Percentiles rank a stretch among this genome's conserved stretches.
These are phyloP conservation scores for Cyprinella venusta DNA, from an alignment of 2,797 vertebrate species.

Conservation along the genomic window DNA sequence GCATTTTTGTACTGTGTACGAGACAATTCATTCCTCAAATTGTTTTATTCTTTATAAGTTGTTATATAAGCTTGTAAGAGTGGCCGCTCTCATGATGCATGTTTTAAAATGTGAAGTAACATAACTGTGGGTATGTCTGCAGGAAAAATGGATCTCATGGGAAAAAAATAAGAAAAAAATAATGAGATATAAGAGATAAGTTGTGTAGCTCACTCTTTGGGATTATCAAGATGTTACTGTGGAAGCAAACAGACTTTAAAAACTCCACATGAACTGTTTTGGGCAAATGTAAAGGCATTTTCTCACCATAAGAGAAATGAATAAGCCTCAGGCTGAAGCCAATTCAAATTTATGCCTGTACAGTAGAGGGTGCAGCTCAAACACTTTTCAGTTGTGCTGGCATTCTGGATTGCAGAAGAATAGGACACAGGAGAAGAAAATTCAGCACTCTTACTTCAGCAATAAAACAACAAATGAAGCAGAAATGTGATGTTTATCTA, in stretches of 20 bases:
- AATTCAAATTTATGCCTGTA: neutral
- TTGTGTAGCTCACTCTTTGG: neutral
- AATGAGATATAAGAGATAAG: too few relatives aligned
- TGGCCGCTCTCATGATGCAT: slow-evolving; percentile 4
- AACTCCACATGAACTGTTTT: neutral
- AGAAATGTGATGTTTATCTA: neutral
- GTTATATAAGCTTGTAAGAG: neutral
- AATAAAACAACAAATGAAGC: neutral
- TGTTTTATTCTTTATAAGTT: slow-evolving; percentile 10
- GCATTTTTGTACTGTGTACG: neutral
- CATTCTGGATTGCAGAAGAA: neutral
- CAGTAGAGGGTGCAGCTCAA: neutral
- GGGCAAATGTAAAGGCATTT: neutral
- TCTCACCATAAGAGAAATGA: neutral
- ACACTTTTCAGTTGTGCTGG: neutral
- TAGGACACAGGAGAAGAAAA: neutral
- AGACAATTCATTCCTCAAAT: neutral
- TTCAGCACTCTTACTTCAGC: neutral
- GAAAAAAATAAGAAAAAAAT: neutral
- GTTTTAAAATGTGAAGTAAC: neutral
- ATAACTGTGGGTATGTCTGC: neutral
- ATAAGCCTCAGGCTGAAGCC: neutral
- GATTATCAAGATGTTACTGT: neutral
- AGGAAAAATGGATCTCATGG: neutral
- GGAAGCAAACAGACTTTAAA: too few relatives aligned